phyloP scores from a whole-genome alignment of 1,140 invertebrate genomes.

The Trichomalopsis sarcophagae region DNA sequence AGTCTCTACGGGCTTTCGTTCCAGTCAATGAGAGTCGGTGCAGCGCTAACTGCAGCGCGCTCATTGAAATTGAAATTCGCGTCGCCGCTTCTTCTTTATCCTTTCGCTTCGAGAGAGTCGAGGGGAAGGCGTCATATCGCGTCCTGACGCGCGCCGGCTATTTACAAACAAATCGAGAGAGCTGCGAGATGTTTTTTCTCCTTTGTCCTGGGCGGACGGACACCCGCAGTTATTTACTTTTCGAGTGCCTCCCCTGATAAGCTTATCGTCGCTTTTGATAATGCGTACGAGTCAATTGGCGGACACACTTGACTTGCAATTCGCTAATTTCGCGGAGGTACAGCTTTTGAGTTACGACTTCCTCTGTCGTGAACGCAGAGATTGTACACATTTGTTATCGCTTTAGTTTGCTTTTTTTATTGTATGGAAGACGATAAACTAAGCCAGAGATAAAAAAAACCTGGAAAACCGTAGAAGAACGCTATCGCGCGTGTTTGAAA shows the following conservation, averaged over 20 bases:
- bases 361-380: too few species aligned
- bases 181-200: neutral
- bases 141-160: neutral
- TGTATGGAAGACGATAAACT: too few species aligned
- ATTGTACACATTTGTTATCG: too few species aligned
- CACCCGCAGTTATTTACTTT: neutral
- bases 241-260: neutral
- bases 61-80: constrained; percentile 23
- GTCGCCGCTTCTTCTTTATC: neutral
- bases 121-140: neutral
- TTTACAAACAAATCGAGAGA: constrained; percentile 19
- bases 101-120: neutral
- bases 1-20: neutral
- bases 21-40: neutral
- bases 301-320: too few species aligned
- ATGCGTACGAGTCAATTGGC: too few species aligned
- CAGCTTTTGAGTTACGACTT: neutral
- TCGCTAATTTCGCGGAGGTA: neutral
- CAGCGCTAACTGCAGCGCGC: neutral
- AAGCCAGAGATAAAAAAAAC: too few species aligned
- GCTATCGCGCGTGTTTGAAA: neutral
- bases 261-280: neutral
- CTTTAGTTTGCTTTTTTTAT: too few species aligned
- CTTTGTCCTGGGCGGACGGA: neutral
- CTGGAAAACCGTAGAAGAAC: too few species aligned